Base-by-base conservation (phyloP, 2,888 invertebrate genomes). In the Diarsia rubi region DNA sequence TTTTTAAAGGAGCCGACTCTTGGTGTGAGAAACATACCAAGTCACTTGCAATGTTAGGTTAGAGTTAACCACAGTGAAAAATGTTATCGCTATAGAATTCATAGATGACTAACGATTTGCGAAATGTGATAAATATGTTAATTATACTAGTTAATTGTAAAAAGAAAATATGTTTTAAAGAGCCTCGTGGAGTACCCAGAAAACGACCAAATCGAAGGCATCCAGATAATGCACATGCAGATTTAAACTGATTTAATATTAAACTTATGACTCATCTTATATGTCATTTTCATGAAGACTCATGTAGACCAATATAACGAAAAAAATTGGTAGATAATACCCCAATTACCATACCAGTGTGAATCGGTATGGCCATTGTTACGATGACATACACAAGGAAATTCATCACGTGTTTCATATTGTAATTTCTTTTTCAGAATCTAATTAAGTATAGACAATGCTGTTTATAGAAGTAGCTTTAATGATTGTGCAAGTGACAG, bases 21-120 rank as follows among this genome's bases (percentile, higher is more conserved):
- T 65, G n/a, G 57, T 27, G 27, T 16, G 52, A 57, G 19, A 57
- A 57, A 57, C 14, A 11, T 27, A 19, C 8, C 8, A 49, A 73
- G 66, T 27, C 27, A 16, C 83, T 69, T 67, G 78, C 57, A 57
- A 59, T 59, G 71, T 70, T 62, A 54, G 54, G 31, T 67, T 67
- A 77, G 44, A 60, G 54, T 67, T 63, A 27, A 71, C 37, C 44
- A 63, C 27, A 57, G 14, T 49, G 52, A 54, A 49, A 12, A 52
- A 66, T n/a, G 14, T 66, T 78, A 64, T 79, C 63, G 45, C 52
- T 27, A n/a, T 57, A 78, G 14, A 79, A 31, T 81, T 71, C 19
- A 69, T 44, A 64, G 49, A 74, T 5, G 19, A 63, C 19, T 59
- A 44, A 1, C 16, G n/a, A 47, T 63, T 16, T 63, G 14, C 47